phyloP scores from a whole-genome alignment of 2,888 invertebrate genomes.

The Macrostomum cliftonense region DNA sequence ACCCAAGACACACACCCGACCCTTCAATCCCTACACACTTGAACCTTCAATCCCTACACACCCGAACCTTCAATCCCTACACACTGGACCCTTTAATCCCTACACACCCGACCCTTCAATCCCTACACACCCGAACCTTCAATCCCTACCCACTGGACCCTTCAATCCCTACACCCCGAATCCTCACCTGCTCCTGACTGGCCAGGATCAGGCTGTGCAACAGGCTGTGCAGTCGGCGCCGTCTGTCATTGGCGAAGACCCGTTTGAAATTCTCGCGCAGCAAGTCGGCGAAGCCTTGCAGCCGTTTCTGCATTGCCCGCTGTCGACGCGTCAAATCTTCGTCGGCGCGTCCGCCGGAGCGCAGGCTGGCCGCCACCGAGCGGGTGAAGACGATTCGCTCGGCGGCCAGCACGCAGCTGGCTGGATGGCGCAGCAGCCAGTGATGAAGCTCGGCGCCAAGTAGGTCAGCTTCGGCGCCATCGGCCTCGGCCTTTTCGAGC shows the following conservation, averaged over 20 bases:
- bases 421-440: slow-evolving; percentile 28
- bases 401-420: slow-evolving; percentile 26
- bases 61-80: too few relatives aligned
- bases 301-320: slow-evolving; percentile 2
- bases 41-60: too few relatives aligned
- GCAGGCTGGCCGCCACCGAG: slow-evolving; percentile 17
- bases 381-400: slow-evolving; percentile 29
- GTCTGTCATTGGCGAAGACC: slow-evolving; percentile 3
- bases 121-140: too few relatives aligned
- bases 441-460: not conserved
- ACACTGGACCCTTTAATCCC: too few relatives aligned
- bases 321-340: slow-evolving; percentile 1
- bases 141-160: too few relatives aligned
- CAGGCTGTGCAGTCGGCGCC: slow-evolving; percentile 20
- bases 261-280: slow-evolving; percentile 12
- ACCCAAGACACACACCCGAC: too few relatives aligned
- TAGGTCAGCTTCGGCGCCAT: too few relatives aligned
- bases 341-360: not conserved
- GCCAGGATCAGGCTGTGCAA: slow-evolving; percentile 19
- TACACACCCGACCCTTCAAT: too few relatives aligned
- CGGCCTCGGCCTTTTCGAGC: too few relatives aligned
- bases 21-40: too few relatives aligned
- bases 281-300: slow-evolving; percentile 14
- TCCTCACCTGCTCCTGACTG: too few relatives aligned
- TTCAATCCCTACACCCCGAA: too few relatives aligned